These are phyloP conservation scores for Cheirogaleus major DNA, from an alignment of 2,797 vertebrate species.

Conservation along the genomic window DNA sequence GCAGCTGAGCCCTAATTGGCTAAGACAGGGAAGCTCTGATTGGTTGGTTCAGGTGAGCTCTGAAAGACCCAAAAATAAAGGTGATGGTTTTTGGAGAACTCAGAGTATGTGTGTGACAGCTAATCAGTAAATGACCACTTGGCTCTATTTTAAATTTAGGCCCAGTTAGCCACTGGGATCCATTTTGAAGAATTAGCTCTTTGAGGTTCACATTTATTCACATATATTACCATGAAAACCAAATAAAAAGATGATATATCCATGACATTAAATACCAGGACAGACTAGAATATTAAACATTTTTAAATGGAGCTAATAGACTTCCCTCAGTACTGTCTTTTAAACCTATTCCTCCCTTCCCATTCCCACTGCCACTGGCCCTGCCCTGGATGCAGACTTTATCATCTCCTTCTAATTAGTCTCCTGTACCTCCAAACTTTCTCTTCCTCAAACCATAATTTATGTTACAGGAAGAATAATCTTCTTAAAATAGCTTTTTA, in stretches of 20 bases:
- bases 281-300: not conserved
- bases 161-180: not conserved
- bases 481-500: constrained; percentile 1
- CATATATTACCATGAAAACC: not conserved
- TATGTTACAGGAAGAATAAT: not conserved
- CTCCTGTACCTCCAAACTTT: not conserved
- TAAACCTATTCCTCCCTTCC: not conserved
- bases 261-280: not conserved
- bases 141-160: not conserved
- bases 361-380: no score
- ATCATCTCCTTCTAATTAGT: not conserved
- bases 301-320: not conserved
- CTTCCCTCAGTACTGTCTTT: not conserved
- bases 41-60: not conserved
- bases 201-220: not conserved
- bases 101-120: not conserved
- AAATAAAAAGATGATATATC: not conserved
- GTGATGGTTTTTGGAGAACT: not conserved
- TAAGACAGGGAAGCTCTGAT: not conserved
- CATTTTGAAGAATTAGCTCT: not conserved
- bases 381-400: not conserved
- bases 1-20: not conserved
- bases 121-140: not conserved
- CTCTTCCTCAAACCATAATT: not conserved
- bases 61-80: not conserved